Conservation (phyloP, 2,888 invertebrate genomes). For the Phyllotreta cruciferae region DNA sequence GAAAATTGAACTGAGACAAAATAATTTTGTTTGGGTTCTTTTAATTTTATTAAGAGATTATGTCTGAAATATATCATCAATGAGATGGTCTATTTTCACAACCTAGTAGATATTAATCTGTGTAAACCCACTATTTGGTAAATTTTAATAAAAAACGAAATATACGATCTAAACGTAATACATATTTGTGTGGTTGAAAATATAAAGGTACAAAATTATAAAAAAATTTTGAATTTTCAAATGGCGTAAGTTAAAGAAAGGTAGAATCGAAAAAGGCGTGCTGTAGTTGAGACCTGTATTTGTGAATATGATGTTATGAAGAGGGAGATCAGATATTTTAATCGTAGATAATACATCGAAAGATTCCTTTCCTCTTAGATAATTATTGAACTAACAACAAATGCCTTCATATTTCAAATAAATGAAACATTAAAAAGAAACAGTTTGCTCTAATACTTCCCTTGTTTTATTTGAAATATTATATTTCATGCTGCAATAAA, state of each 20-base stretch:
- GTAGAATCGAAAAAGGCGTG: slow-evolving; percentile 17
- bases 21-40: no score
- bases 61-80: no score
- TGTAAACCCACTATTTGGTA: neutral
- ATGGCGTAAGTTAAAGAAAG: slow-evolving; percentile 6
- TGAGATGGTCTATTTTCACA: no score
- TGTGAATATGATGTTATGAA: slow-evolving; percentile 3
- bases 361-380: neutral
- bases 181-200: slow-evolving; percentile 14
- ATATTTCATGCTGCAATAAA: no score
- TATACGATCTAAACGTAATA: slow-evolving; percentile 4
- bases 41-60: no score
- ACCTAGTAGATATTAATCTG: no score
- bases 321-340: slow-evolving; percentile 2
- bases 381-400: no score
- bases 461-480: no score
- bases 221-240: slow-evolving; percentile 17
- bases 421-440: no score
- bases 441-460: no score
- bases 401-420: no score
- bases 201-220: slow-evolving; percentile 19
- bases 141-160: slow-evolving; percentile 8
- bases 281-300: slow-evolving; percentile 18
- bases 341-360: slow-evolving; percentile 3
- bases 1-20: no score